Base-by-base conservation (phyloP, 2,797 vertebrate species). In the Myotis findleyi region DNA sequence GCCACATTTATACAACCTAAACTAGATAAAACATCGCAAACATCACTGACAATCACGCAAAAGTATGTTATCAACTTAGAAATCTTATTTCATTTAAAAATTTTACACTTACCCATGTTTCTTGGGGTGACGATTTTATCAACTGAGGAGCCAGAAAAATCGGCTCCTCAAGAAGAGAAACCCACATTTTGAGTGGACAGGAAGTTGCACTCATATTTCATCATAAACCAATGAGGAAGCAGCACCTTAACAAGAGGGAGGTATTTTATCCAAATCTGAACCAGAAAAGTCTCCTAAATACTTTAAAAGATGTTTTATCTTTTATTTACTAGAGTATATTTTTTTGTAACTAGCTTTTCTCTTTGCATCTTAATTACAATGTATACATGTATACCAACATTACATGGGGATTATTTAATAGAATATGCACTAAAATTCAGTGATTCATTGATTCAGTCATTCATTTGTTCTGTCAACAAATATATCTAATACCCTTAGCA, bases 161-260 rank as follows among this genome's bases (percentile, higher is more conserved):
- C 92, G 75, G 85, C 53, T 53, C 69, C 95, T 94, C 87, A 71
- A 97, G 96, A 95, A 96, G 93, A 95, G 97, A 97, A 97, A 96
- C 91, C 38, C 59, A n/a, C 83, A 73, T 41, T 95, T 81, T 87
- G 88, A 93, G 81, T 30, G 59, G 88, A 97, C 95, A 98, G 98
- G 98, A 98, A 98, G 96, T 97, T 93, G 89, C 95, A 96, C 25
- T 94, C 51, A 36, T 44, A 89, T 97, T 97, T 96, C 82, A 51
- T 51, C 87, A 87, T 41, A 91, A 84, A 92, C 96, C 91, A 98
- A 97, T 93, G 96, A 98, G 94, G 96, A 97, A 97, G 95, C 66
- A 90, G 72, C 38, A 10, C 75, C 51, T 96, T 94, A 72, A 79
- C 59, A 75, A 62, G 49, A 75, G 84, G 25, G 49, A 25, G 23